A percentile compares a stretch with the other conserved stretches of the same genome.
Conservation (phyloP, 92 coral and sea anemone species). For the Phenganax stokvisi region DNA sequence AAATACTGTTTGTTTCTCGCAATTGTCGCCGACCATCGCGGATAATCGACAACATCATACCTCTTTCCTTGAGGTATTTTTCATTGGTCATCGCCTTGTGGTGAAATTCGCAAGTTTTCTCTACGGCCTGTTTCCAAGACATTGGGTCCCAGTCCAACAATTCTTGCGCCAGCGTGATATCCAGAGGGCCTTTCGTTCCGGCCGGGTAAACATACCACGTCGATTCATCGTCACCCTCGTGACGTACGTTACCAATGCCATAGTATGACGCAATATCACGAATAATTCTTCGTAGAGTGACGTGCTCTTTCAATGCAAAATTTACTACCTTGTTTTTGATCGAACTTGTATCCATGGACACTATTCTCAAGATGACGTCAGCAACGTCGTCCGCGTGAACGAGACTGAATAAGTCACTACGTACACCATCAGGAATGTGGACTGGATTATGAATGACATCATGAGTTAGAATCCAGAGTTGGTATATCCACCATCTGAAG, state of each 20-base stretch:
- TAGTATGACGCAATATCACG: conserved; percentile 65
- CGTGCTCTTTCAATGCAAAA: conserved; percentile 82
- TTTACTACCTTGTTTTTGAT: conserved; percentile 53
- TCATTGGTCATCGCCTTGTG: conserved; percentile 80
- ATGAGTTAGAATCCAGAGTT: conserved; percentile 83
- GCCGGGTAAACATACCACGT: conserved; percentile 95
- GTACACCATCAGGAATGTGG: conserved; percentile 79
- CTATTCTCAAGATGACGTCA: conserved; percentile 56
- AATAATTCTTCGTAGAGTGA: conserved; percentile 65
- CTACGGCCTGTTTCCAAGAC: conserved; percentile 70
- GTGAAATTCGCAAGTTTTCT: conserved; percentile 54
- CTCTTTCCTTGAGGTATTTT: conserved; percentile 59
- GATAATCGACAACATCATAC: conserved; percentile 37
- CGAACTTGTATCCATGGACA: conserved; percentile 58
- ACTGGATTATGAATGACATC: conserved; percentile 70
- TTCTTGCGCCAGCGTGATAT: conserved; percentile 63
- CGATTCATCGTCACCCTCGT: conserved; percentile 60
- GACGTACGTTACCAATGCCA: conserved; percentile 54
- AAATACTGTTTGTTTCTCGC: too few relatives aligned
- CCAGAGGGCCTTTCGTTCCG: conserved; percentile 81
- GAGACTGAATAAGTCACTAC: conserved; percentile 72
- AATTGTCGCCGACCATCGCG: too few relatives aligned
- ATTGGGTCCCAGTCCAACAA: conserved; percentile 80
- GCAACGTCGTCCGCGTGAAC: conserved; percentile 93
- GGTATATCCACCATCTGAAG: conserved; percentile 93